A percentile compares a stretch with the other conserved stretches of the same genome.
Evolutionary conservation across 2,113 vertebrate genomes (phyloP).

Genomic region (Eidolon helvum): DNA sequence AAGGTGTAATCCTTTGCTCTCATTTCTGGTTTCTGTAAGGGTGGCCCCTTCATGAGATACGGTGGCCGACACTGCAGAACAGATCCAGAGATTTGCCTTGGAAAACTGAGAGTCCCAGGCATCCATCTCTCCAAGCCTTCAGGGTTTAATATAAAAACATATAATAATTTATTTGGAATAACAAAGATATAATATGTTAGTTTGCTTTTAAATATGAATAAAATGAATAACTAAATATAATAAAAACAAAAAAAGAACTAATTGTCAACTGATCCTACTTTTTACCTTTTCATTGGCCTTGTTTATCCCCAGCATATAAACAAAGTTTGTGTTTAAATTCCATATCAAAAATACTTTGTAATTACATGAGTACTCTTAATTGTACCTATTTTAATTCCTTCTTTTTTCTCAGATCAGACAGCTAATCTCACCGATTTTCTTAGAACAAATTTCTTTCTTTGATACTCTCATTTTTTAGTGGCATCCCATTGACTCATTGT

Average conservation of each 20-base stretch:
- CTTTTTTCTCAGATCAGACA: neutral
- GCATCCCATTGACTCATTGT: neutral
- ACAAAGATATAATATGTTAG: neutral
- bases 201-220: neutral
- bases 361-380: neutral
- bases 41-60: rapidly evolving
- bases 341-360: neutral
- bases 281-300: neutral
- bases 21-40: neutral
- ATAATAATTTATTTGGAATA: neutral
- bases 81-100: neutral
- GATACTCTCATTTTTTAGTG: neutral
- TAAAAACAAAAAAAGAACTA: neutral
- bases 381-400: neutral
- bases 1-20: neutral
- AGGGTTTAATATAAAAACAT: neutral
- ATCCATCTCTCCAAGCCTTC: neutral
- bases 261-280: neutral
- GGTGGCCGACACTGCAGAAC: neutral
- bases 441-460: neutral
- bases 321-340: slow-evolving; percentile 19
- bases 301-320: neutral
- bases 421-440: neutral
- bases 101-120: neutral
- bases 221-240: neutral